phyloP scores from a whole-genome alignment of 1,140 invertebrate species.

The Oryzaephilus surinamensis region DNA sequence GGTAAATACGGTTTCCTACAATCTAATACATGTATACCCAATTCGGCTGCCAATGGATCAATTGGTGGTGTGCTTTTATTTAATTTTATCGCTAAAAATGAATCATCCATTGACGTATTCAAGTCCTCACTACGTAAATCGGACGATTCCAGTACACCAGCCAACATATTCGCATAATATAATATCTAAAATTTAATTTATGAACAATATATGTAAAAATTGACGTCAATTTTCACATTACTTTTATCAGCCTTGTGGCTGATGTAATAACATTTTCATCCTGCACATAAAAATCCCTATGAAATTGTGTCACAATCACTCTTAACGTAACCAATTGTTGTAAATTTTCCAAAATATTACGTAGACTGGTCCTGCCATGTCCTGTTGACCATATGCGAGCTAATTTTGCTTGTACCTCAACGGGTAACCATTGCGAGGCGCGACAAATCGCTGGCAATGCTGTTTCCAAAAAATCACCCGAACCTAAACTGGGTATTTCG shows the following conservation, averaged over 20 bases:
- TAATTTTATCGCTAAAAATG: constrained; percentile 21
- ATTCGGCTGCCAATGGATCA: constrained; percentile 38
- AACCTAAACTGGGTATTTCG: constrained; percentile 72
- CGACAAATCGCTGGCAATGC: constrained; percentile 73
- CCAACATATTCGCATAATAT: constrained; percentile 82
- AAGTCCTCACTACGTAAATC: constrained; percentile 44
- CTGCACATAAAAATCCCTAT: constrained; percentile 65
- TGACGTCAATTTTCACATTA: constrained; percentile 21
- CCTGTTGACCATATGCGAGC: constrained; percentile 67
- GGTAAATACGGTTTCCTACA: constrained; percentile 71
- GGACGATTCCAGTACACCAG: constrained; percentile 63
- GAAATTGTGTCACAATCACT: constrained; percentile 66
- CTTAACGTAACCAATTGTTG: constrained; percentile 80
- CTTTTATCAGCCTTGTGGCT: constrained; percentile 75
- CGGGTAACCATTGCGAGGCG: constrained; percentile 59
- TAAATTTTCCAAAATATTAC: constrained; percentile 63
- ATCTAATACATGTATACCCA: constrained; percentile 68
- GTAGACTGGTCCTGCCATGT: constrained; percentile 57
- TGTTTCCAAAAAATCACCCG: constrained; percentile 69
- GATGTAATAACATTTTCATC: constrained; percentile 72
- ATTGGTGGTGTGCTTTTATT: constrained; percentile 20
- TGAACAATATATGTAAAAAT: constrained; percentile 3
- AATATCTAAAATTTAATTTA: constrained; percentile 51
- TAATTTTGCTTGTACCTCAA: constrained; percentile 69
- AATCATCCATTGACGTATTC: constrained; percentile 24